A percentile compares a stretch with the other conserved stretches of the same genome.
phyloP scores from a whole-genome alignment of 2,797 vertebrate species.

The Gambelia wislizenii region DNA sequence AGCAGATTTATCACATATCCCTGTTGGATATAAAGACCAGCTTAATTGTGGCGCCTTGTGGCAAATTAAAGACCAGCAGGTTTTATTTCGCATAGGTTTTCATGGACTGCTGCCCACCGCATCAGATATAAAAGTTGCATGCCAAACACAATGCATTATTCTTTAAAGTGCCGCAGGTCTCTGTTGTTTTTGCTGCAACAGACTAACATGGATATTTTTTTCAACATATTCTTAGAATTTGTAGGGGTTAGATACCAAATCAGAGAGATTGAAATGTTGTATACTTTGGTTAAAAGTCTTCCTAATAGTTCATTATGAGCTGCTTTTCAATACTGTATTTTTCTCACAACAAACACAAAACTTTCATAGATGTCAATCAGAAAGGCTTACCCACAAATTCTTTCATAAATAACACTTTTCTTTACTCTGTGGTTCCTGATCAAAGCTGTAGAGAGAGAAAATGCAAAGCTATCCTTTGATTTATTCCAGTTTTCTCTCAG shows the following conservation, averaged over 20 bases:
- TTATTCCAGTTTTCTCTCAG: not conserved
- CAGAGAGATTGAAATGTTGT: not conserved
- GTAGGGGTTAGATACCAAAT: not conserved
- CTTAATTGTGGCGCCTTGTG: no score
- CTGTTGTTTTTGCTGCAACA: not conserved
- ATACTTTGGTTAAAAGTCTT: constrained; percentile 1
- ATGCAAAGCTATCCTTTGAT: constrained; percentile 12
- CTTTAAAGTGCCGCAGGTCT: not conserved
- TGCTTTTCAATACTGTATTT: constrained; percentile 7
- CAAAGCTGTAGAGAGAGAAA: not conserved
- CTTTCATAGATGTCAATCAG: not conserved
- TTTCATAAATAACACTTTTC: constrained; percentile 10
- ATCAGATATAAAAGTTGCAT: no score
- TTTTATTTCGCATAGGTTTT: no score
- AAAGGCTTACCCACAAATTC: not conserved
- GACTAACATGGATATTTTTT: not conserved
- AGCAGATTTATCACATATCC: not conserved
- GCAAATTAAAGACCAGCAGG: no score
- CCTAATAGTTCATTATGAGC: not conserved
- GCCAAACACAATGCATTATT: no score
- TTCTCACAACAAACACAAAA: not conserved
- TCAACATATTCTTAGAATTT: not conserved
- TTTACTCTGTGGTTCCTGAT: constrained; percentile 4
- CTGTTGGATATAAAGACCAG: not conserved
- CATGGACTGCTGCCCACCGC: no score